These are phyloP conservation scores for Microctenopoma steveboyesi DNA, from an alignment of 2,797 vertebrate species.

Conservation along the genomic window DNA sequence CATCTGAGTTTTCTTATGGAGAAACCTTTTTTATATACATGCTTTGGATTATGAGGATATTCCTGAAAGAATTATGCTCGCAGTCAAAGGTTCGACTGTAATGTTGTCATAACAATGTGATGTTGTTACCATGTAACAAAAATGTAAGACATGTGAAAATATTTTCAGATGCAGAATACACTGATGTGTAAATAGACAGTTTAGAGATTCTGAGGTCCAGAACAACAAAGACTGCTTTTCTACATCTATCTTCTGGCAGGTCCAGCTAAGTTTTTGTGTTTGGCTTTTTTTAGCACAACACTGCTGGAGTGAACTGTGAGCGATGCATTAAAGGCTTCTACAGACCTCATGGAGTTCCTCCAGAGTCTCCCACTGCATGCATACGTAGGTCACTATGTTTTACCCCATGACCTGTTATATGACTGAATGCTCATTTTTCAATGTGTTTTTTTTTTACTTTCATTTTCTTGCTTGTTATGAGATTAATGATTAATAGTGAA, in stretches of 20 bases:
- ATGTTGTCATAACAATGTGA: too few relatives aligned
- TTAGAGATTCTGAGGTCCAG: background rate
- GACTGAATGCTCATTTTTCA: background rate
- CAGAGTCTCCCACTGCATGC: slow-evolving; percentile 84
- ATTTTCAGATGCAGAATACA: background rate
- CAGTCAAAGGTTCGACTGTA: too few relatives aligned
- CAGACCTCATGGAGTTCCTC: slow-evolving; percentile 81
- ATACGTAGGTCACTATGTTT: slow-evolving; percentile 82
- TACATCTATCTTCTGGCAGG: background rate
- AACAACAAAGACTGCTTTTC: background rate
- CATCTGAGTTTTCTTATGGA: too few relatives aligned
- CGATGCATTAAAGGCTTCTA: slow-evolving; percentile 88
- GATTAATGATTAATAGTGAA: too few relatives aligned
- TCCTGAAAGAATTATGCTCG: too few relatives aligned
- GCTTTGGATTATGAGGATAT: too few relatives aligned
- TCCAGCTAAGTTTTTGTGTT: background rate
- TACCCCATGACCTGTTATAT: background rate
- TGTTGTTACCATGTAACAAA: too few relatives aligned
- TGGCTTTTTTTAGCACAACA: slow-evolving; percentile 88
- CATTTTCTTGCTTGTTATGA: background rate
- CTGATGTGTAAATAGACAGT: background rate
- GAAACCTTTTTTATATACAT: too few relatives aligned
- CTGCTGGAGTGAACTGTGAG: slow-evolving; percentile 94
- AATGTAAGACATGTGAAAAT: too few relatives aligned
- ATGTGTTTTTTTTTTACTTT: background rate